phyloP scores from a whole-genome alignment of 2,797 vertebrate species.

The Periparus ater region DNA sequence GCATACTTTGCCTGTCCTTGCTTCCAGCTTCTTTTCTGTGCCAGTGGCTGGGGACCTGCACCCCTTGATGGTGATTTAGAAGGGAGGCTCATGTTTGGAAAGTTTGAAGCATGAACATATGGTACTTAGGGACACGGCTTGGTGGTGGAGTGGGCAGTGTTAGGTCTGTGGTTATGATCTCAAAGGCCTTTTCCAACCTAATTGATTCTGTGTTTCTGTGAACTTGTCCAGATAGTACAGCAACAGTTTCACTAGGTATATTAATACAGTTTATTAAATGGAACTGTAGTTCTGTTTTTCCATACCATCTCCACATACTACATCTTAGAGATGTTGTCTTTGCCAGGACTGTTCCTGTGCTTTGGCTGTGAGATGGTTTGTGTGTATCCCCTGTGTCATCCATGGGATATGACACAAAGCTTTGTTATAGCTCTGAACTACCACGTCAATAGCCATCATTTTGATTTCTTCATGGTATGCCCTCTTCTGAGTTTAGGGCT shows the following conservation, averaged over 20 bases:
- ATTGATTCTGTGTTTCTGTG: background rate
- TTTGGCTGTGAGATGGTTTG: background rate
- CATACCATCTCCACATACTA: background rate
- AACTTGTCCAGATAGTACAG: background rate
- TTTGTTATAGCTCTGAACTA: background rate
- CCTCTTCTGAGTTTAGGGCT: background rate
- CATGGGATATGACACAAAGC: background rate
- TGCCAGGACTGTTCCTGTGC: accelerated
- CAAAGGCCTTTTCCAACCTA: background rate
- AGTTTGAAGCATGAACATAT: background rate
- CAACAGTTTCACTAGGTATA: background rate
- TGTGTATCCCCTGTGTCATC: background rate
- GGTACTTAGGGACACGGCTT: background rate
- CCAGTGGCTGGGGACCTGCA: background rate
- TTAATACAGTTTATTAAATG: background rate
- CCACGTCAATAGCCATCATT: background rate
- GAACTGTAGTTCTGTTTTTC: background rate
- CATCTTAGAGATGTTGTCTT: background rate
- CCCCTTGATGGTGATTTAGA: background rate
- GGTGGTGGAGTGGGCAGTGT: background rate
- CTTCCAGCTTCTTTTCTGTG: accelerated
- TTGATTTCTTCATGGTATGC: background rate
- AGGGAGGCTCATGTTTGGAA: background rate
- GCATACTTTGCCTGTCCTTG: background rate
- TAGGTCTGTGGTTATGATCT: background rate